Percentiles rank a stretch among this genome's conserved stretches.
Conservation (phyloP, 1,140 invertebrate genomes). For the Apis mellifera region Amel_HAv3.1 CM009931.2:185001-185500, state of each 20-base stretch:
- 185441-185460: constrained; percentile 54
- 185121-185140: too few relatives aligned
- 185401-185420: constrained; percentile 50
- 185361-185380: constrained; percentile 2
- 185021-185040: constrained; percentile 17
- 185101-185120: too few relatives aligned
- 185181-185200: too few relatives aligned
- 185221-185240: not conserved
- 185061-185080: too few relatives aligned
- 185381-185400: constrained; percentile 43
- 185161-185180: too few relatives aligned
- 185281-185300: not conserved
- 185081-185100: too few relatives aligned
- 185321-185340: constrained; percentile 14
- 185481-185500: constrained; percentile 68
- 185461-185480: constrained; percentile 41
- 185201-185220: not conserved
- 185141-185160: too few relatives aligned
- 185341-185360: not conserved
- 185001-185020: constrained; percentile 36
- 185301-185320: not conserved
- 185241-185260: not conserved
- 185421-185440: not conserved
- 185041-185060: too few relatives aligned
- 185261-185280: not conserved